Base-by-base conservation (phyloP, 2,888 invertebrate genomes). In the Napeogenes sylphis region DNA sequence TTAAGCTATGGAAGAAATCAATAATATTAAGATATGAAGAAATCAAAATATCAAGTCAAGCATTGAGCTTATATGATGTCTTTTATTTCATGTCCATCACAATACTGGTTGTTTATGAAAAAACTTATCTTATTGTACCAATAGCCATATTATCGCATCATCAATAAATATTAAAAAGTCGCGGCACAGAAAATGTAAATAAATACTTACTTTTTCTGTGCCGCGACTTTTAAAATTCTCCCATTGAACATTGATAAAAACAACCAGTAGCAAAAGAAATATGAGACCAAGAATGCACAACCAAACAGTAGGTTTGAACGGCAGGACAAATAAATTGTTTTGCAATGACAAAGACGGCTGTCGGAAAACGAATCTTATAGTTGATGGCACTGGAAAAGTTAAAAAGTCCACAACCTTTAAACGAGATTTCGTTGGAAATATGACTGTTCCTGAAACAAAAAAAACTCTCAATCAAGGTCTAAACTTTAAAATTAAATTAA, bases 331-430 rank as follows among this genome's bases (percentile, higher is more conserved):
- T 63, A 95, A 87, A 75, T 94, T 95, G 66, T 91, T 91, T 6
- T 94, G 91, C 63, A 92, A 92, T 0, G 94, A 94, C 5, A 94
- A 80, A 3, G 93, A 91, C 0, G 94, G 94, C 63, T 92, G 91
- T 5, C 92, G 91, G 75, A 94, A 94, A 56, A 94, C 84, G 70
- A 94, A 93, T 63, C 80, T 86, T 0, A 90, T 73, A 3, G 74
- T 75, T 0, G 85, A 75, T 10, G 80, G 78, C 1, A 83, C 78
- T 0, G 92, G 90, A 61, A 83, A 78, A 1, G 85, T 81, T 33
- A 92, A 70, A 71, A 85, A 92, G 38, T 92, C 90, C 8, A 92
- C 67, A 1, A 89, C 66, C 4, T 62, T 14, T 33, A 75, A 38
- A 12, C 88, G 72, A 4, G 78, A 69, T 57, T 68, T 59, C 4